Evolutionary conservation across 2,797 vertebrate genomes (phyloP), one percentile per base, ranked within the genome.

Genomic region (Hephaestus fuliginosus): DNA sequence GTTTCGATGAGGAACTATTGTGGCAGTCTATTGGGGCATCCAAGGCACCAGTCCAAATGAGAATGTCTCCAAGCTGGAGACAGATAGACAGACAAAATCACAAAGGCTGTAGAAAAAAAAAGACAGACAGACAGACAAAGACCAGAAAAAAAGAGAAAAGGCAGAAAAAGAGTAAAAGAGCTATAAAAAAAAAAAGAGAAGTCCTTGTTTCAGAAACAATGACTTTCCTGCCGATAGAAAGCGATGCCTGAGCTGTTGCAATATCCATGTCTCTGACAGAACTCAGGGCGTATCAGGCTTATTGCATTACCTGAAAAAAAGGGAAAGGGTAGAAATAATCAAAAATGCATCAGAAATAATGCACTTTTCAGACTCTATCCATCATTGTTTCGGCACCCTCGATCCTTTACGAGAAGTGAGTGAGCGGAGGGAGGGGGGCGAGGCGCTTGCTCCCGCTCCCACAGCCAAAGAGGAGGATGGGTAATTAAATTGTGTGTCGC

Each of bases 281-380:
- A 94, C 90, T 93, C 90, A 82, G 89, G 91, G 88, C 88, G 73
- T 89, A 94, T 94, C 90, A 88, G 84, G 90, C 82, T 94, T 95
- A 95, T 95, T 94, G 89, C 89, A 95, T 96, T 95, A 95, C 89
- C 88, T 89, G 67, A 80, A 91, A 91, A 90, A 92, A 94, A 89
- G 85, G 89, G 89, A 92, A 92, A 90, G 88, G 93, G 91, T 93
- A 93, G 92, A 95, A 96, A 95, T 94, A 95, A 95, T 95, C 93
- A 95, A 93, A 95, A 95, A 95, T 94, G 93, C 93, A 95, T 94
- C 94, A 94, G 93, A 94, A 95, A 95, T 95, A 95, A 95, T 95
- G 94, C 92, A 94, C 93, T 96, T 95, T 95, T 96, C 95, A 95
- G 94, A 96, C 93, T 96, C 94, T 95, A 95, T 96, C 95, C 95